Conservation (phyloP, 2,888 invertebrate genomes). For the Flexamia atlantica region DNA sequence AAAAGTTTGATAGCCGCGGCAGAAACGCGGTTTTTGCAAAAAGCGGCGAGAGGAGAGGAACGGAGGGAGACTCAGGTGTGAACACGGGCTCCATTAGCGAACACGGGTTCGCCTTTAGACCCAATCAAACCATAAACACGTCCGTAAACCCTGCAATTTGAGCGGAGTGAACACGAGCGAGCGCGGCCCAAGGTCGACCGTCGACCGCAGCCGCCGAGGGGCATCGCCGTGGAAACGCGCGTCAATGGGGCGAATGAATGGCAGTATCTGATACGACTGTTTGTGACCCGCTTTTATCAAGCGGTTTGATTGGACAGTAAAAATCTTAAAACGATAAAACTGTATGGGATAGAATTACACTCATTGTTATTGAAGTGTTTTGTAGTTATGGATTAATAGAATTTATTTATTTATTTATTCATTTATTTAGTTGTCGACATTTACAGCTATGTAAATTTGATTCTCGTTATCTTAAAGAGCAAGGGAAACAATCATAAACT, state of each 20-base stretch:
- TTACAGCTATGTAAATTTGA: too few species aligned
- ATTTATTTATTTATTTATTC: too few species aligned
- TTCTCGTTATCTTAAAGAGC: too few species aligned
- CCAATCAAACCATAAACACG: constrained; percentile 45
- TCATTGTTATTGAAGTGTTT: too few species aligned
- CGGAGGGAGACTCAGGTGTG: constrained; percentile 15
- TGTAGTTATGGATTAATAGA: too few species aligned
- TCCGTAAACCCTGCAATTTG: constrained; percentile 37
- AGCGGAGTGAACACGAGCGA: background rate
- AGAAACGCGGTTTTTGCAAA: constrained; percentile 16
- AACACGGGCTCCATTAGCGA: constrained; percentile 26
- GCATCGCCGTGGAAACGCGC: background rate
- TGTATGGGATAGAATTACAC: too few species aligned
- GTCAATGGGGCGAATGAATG: background rate
- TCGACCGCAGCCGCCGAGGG: background rate
- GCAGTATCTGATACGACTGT: too few species aligned
- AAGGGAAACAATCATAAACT: too few species aligned
- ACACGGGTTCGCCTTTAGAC: constrained; percentile 47
- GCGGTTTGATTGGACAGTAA: too few species aligned
- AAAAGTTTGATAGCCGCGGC: constrained; percentile 7
- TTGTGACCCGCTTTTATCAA: too few species aligned
- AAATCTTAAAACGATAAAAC: too few species aligned
- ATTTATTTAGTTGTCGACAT: too few species aligned
- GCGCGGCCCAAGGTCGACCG: constrained; percentile 25
- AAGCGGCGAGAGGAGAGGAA: background rate